Evolutionary conservation across 2,888 invertebrate genomes (phyloP).

Genomic region (Leptopilina myrica): DNA sequence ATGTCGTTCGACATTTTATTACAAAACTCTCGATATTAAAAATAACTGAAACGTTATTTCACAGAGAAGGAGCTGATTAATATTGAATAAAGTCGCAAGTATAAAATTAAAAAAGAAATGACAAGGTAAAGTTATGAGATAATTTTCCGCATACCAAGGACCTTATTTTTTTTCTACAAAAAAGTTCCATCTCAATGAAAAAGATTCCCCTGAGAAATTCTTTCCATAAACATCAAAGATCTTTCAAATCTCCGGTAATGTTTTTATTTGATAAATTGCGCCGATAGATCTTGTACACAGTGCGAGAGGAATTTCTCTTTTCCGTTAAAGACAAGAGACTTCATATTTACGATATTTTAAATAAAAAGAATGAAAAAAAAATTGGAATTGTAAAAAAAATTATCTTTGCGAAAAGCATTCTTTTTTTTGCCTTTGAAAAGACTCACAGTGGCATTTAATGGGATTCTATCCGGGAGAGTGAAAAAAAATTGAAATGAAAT

Average conservation of each 20-base stretch:
- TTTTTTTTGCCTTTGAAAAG: background rate
- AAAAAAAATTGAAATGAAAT: background rate
- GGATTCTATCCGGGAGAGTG: background rate
- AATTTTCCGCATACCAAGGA: background rate
- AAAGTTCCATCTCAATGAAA: constrained; percentile 10
- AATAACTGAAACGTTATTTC: background rate
- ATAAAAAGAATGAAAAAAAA: background rate
- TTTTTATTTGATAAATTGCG: constrained; percentile 33
- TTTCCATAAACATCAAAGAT: constrained; percentile 33
- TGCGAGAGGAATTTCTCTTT: constrained; percentile 5
- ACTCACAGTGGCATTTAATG: constrained; percentile 12
- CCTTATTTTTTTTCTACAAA: background rate
- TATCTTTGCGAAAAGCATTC: background rate
- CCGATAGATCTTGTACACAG: background rate
- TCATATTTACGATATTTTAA: constrained; percentile 10
- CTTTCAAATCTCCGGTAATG: constrained; percentile 3
- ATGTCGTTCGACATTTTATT: no score
- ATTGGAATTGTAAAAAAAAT: constrained; percentile 5
- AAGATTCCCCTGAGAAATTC: constrained; percentile 26
- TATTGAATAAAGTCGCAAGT: background rate
- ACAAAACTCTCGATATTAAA: constrained; percentile 6
- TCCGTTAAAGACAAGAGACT: constrained; percentile 1
- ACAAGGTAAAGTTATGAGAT: background rate
- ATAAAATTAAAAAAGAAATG: constrained; percentile 7
- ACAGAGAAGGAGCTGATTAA: background rate